Evolutionary conservation across 2,113 vertebrate species (phyloP).

Genomic region (Ellobius talpinus): DNA sequence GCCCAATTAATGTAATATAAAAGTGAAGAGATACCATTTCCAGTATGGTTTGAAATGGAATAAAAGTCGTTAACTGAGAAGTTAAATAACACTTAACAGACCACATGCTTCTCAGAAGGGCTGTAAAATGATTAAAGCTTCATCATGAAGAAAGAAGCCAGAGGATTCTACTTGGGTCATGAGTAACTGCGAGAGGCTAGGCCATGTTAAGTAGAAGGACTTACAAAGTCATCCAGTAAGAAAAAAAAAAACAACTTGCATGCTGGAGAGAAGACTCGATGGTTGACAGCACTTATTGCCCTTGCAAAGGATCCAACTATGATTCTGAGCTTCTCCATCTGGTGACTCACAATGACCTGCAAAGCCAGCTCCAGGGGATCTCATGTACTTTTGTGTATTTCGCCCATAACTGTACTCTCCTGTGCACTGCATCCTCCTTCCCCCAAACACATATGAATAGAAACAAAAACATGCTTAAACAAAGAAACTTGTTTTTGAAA

Average conservation of each 20-base stretch:
- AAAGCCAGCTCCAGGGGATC: background rate
- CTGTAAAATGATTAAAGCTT: background rate
- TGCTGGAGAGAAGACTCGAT: background rate
- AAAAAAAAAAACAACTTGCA: background rate
- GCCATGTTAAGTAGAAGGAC: background rate
- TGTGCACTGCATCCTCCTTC: background rate
- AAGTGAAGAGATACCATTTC: background rate
- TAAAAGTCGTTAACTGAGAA: background rate
- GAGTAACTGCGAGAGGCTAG: background rate
- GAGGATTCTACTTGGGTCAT: accelerated
- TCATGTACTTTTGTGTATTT: background rate
- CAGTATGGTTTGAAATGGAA: background rate
- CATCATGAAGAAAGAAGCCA: background rate
- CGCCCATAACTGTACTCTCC: background rate
- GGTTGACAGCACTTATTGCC: too few species aligned
- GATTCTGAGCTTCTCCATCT: background rate
- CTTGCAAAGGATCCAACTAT: background rate
- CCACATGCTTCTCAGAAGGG: background rate
- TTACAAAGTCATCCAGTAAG: background rate
- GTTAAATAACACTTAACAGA: background rate
- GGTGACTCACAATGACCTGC: background rate
- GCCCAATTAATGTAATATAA: background rate
- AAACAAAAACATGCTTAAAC: background rate
- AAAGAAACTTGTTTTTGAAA: background rate
- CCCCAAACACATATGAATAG: background rate